Evolutionary conservation across 64 coral and sea anemone species (phyloP), one percentile per base, ranked within the genome.

Genomic region (Acropora yongei): DNA sequence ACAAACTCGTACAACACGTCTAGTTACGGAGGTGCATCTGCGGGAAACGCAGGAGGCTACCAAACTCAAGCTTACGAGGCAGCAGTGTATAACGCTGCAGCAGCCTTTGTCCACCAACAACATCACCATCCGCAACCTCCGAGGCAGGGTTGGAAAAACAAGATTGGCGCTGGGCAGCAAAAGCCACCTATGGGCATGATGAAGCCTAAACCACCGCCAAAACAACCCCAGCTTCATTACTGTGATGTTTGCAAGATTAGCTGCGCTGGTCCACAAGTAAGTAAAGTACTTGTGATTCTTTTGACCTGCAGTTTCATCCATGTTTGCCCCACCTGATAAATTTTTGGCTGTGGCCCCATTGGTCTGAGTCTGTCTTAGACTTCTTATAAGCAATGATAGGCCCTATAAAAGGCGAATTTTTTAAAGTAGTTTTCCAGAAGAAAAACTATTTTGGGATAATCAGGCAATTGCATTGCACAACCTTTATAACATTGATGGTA

Each of bases 211-310:
- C 87, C 79, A 3, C 91, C 97, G 0, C 97, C 97, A 1, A 99
- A 95, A 69, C 92, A 95, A 40, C 97, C 91, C 0, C 97, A 99
- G 49, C 86, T 99, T 51, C 97, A 99, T 71, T 99, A 99, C 86
- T 99, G 97, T 92, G 97, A 99, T 79, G 90, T 99, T 20, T 99
- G 97, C 78, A 99, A 99, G 67, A 99, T 99, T 0, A 99, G 97
- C 44, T 99, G 97, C 84, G 97, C 97, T 68, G 97, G 97, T 1
- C 97, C 97, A 41, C 97, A 99, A 92, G 97, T 99, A 80, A 80
- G 72, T 55, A 7, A 44, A 68, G 5, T 63, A 55, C 5, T 7
- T 0, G 0, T 55, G 5, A 30, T 30, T 30, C 30, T 30, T 30
- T 30, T 30, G 30, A 30, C 30, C 30, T 30, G 30, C 30, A 30